Evolutionary conservation across 1,140 invertebrate species (phyloP), one percentile per base, ranked within the genome.

Genomic region (Drosophila leontia): DNA sequence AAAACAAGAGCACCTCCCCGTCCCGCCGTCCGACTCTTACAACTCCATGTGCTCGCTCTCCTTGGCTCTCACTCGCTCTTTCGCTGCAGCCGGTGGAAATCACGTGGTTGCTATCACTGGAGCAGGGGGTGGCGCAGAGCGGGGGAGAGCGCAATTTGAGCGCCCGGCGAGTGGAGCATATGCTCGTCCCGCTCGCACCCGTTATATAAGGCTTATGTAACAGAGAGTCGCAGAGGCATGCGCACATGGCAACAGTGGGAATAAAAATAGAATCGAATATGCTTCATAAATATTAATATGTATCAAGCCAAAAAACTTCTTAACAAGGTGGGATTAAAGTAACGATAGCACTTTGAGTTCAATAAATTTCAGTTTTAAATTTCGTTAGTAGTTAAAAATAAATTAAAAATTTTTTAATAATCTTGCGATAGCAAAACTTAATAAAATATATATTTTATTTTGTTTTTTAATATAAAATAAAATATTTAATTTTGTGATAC

Each of bases 171-270:
- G 44, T 26, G 44, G 19, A 19, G 29, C 17, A 47, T 72, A 75
- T 7, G 44, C 37, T 45, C 44, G 23, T 87, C 72, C 62, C 80
- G 45, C 64, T 87, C 68, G 39, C 68, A 55, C 83, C 19, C 35
- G 50, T 88, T 88, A 88, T 88, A 90, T 88, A 88, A 88, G 84
- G 23, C 85, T 88, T 88, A 88, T 88, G 85, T 88, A 88, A 88
- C 68, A 62, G 80, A 69, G 74, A 78, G 68, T 48, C 56, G 45
- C 62, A 34, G 69, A 67, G 80, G 77, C 83, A 90, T 88, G 80
- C 84, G 81, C 85, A 88, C 69, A 75, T 63, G 41, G 60, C 44
- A 70, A 88, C 85, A 88, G 84, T 87, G 84, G 47, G 39, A 65
- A 61, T 56, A 64, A 78, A 87, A 87, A 80, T 88, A 87, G 84